phyloP scores from a whole-genome alignment of 2,888 invertebrate species.

The Spodoptera littoralis region DNA sequence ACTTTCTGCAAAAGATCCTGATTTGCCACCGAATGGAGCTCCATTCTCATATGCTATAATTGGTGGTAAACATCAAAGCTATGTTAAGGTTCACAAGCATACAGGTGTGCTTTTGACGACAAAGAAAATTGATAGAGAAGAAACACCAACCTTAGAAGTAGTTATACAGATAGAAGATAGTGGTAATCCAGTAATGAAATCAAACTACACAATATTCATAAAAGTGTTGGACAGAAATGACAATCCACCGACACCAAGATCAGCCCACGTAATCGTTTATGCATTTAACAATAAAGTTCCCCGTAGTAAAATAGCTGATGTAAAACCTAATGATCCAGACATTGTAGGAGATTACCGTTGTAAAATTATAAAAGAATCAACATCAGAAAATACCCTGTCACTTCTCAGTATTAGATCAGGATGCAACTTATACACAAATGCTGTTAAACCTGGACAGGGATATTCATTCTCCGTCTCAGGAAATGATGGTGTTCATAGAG shows the following conservation, averaged over 20 bases:
- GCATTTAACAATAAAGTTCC: slow-evolving; percentile 93
- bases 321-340: slow-evolving; percentile 97
- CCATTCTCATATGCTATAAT: slow-evolving; percentile 95
- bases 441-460: slow-evolving; percentile 92
- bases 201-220: slow-evolving; percentile 93
- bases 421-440: slow-evolving; percentile 94
- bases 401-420: slow-evolving; percentile 92
- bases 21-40: slow-evolving; percentile 96
- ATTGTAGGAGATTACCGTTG: slow-evolving; percentile 96
- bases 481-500: slow-evolving; percentile 96
- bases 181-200: slow-evolving; percentile 94
- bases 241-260: slow-evolving; percentile 95
- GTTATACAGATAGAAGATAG: slow-evolving; percentile 96
- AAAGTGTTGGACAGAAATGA: slow-evolving; percentile 96
- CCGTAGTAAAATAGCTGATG: slow-evolving; percentile 95
- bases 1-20: slow-evolving; percentile 96
- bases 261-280: slow-evolving; percentile 94
- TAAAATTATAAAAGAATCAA: slow-evolving; percentile 92
- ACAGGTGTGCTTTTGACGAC: slow-evolving; percentile 94
- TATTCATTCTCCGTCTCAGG: slow-evolving; percentile 94
- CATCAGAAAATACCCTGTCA: slow-evolving; percentile 88
- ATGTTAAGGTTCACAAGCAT: slow-evolving; percentile 93
- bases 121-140: slow-evolving; percentile 94
- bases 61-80: slow-evolving; percentile 93
- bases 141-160: slow-evolving; percentile 92